Evolutionary conservation across 2,888 invertebrate species (phyloP), one percentile per base, ranked within the genome.

Genomic region (Diploptera punctata): DNA sequence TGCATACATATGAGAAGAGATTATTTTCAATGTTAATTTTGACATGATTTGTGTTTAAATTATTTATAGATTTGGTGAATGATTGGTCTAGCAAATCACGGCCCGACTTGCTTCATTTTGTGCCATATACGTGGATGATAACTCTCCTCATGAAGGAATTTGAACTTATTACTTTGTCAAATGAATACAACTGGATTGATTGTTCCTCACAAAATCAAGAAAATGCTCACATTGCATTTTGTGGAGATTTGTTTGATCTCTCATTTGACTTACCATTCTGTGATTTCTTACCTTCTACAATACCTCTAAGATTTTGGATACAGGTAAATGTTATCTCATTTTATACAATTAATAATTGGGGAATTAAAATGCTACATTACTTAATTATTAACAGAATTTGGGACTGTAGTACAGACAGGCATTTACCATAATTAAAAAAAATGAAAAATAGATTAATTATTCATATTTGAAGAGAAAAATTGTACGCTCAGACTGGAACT

Each of bases 131-230:
- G 0, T 98, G 97, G 93, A 93, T 94, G 81, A 93, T 99, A 79
- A 93, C 92, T 74, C 86, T 99, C 74, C 86, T 95, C 9, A 84
- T 98, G 24, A 97, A 98, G 82, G 97, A 98, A 83, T 98, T 98
- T 83, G 98, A 99, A 84, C 87, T 99, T 18, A 89, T 98, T 1
- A 94, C 97, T 52, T 85, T 96, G 18, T 93, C 96, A 79, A 99
- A 99, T 84, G 96, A 99, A 81, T 95, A 95, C 83, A 99, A 99
- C 83, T 99, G 99, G 99, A 93, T 99, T 77, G 99, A 99, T 83
- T 98, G 98, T 79, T 95, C 97, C 70, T 97, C 97, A 29, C 95
- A 96, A 67, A 94, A 95, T 78, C 95, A 95, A 82, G 98, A 98
- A 84, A 98, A 98, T 82, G 87, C 85, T 77, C 95, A 97, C 81